Evolutionary conservation across 2,113 vertebrate species (phyloP).

Genomic region (Spheniscus mendiculus): DNA sequence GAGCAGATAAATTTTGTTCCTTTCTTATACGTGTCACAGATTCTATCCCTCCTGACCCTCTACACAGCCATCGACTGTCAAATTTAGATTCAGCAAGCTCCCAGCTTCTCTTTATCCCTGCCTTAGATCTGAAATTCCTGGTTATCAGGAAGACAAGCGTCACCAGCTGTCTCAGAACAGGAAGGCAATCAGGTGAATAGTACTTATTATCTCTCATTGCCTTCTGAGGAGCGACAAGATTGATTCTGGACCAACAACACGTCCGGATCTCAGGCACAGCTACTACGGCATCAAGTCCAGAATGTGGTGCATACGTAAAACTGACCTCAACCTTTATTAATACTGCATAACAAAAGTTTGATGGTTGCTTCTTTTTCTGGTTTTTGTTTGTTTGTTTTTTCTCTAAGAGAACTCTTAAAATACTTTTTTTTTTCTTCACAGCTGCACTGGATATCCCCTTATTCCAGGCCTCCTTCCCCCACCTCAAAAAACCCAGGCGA

Average conservation of each 20-base stretch:
- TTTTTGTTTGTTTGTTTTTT: neutral
- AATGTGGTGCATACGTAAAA: constrained; percentile 23
- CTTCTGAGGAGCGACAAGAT: constrained; percentile 80
- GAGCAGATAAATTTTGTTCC: constrained; percentile 80
- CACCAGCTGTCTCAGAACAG: constrained; percentile 83
- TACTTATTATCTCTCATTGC: constrained; percentile 84
- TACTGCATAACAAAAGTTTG: neutral
- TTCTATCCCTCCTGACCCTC: constrained; percentile 80
- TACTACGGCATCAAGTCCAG: constrained; percentile 43
- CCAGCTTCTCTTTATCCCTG: constrained; percentile 80
- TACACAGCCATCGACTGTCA: constrained; percentile 81
- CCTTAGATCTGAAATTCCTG: constrained; percentile 82
- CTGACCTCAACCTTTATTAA: constrained; percentile 10
- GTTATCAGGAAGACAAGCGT: constrained; percentile 83
- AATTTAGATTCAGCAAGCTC: constrained; percentile 80
- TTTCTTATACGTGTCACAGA: constrained; percentile 79
- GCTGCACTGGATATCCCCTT: neutral
- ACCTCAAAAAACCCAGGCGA: neutral
- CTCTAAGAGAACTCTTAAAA: neutral
- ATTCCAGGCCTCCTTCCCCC: neutral
- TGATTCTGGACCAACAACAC: constrained; percentile 77
- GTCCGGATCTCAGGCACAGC: constrained; percentile 65
- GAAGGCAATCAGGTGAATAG: constrained; percentile 86
- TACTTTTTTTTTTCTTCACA: neutral
- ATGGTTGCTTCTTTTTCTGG: neutral